These are phyloP conservation scores for Aplysia californica DNA, from an alignment of 1,140 invertebrate genomes.

Conservation along the genomic window DNA sequence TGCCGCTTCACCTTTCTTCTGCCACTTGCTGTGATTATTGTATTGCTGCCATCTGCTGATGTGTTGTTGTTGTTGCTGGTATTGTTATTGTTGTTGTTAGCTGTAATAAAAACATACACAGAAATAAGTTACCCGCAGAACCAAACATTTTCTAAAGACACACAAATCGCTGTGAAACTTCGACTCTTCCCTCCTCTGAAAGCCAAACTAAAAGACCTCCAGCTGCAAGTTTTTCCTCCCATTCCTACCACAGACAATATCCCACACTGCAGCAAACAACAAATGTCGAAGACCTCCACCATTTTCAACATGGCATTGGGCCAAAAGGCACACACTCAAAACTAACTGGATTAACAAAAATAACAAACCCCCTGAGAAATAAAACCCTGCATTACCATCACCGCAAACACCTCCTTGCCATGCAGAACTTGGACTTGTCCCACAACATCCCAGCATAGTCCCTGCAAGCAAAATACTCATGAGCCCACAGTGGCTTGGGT, in stretches of 20 bases:
- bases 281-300: background rate
- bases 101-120: background rate
- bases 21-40: background rate
- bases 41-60: background rate
- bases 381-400: background rate
- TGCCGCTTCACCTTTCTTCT: constrained; percentile 3
- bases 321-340: background rate
- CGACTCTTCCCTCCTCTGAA: background rate
- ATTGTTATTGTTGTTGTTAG: background rate
- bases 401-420: too few relatives aligned
- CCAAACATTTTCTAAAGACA: background rate
- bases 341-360: background rate
- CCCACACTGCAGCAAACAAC: background rate
- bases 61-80: background rate
- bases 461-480: too few relatives aligned
- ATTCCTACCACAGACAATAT: too few relatives aligned
- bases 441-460: too few relatives aligned
- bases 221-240: background rate
- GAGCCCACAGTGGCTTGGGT: too few relatives aligned
- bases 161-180: background rate
- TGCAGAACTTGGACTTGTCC: too few relatives aligned
- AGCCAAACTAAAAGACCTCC: background rate
- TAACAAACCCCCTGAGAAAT: background rate
- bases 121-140: background rate
- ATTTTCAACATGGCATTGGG: too few relatives aligned